Percentiles rank a stretch among this genome's conserved stretches.
Evolutionary conservation across 1,140 invertebrate genomes (phyloP).

Genomic region (Amyelois transitella): DNA sequence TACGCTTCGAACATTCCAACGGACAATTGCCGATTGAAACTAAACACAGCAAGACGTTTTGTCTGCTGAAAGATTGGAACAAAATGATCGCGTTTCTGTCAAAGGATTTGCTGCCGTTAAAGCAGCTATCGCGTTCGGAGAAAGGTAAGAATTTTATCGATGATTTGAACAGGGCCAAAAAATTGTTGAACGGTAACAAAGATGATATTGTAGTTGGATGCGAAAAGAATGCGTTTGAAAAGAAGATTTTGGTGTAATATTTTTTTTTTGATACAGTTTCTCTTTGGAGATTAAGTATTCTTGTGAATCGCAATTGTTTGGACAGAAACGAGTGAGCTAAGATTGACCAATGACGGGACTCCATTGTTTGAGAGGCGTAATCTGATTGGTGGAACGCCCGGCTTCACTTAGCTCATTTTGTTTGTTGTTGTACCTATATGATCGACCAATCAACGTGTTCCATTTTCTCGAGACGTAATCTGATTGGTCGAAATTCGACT

Average conservation of each 20-base stretch:
- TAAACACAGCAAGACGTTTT: constrained; percentile 39
- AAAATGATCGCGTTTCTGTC: constrained; percentile 54
- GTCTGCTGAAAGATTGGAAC: constrained; percentile 56
- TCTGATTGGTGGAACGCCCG: too few relatives aligned
- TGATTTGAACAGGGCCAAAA: constrained; percentile 51
- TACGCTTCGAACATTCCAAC: constrained; percentile 58
- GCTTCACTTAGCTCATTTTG: too few relatives aligned
- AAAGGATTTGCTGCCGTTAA: constrained; percentile 51
- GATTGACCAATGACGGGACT: too few relatives aligned
- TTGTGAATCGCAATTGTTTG: not conserved
- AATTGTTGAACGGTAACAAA: constrained; percentile 36
- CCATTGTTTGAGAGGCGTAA: too few relatives aligned
- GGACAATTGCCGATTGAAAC: constrained; percentile 46
- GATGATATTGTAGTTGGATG: constrained; percentile 42
- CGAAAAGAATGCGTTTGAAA: constrained; percentile 41
- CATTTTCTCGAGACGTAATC: too few relatives aligned
- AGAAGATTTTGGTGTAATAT: constrained; percentile 52
- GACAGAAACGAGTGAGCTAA: too few relatives aligned
- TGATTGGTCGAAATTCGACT: too few relatives aligned
- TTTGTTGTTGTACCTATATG: too few relatives aligned
- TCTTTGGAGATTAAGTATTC: constrained; percentile 7
- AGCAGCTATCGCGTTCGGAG: constrained; percentile 51
- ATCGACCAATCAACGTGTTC: too few relatives aligned
- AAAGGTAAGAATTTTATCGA: constrained; percentile 53
- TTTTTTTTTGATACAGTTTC: constrained; percentile 2